Conservation (phyloP, 2,113 vertebrate genomes). For the Rhea pennata region DNA sequence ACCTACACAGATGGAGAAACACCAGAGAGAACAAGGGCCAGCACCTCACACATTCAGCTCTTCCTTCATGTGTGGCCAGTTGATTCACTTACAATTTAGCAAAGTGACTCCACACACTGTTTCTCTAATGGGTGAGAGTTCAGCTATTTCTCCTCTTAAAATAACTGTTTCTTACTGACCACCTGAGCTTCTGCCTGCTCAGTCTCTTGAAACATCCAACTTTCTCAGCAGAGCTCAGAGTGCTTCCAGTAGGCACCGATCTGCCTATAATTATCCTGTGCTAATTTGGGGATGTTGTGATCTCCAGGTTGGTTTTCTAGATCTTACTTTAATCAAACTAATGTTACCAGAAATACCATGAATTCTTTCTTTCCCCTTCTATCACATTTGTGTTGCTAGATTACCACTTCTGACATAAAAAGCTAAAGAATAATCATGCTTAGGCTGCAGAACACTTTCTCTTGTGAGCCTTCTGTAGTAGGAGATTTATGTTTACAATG, state of each 20-base stretch:
- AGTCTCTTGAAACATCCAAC: neutral
- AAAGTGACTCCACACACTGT: neutral
- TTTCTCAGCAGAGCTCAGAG: neutral
- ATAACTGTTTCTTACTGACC: neutral
- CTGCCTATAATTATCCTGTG: neutral
- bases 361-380: neutral
- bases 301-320: neutral
- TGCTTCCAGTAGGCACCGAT: neutral
- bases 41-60: neutral
- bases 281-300: neutral
- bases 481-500: neutral
- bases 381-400: neutral
- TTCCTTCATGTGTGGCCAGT: neutral
- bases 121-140: neutral
- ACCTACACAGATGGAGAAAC: neutral
- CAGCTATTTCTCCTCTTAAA: neutral
- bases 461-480: neutral
- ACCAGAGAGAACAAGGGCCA: neutral
- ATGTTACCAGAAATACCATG: neutral
- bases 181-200: neutral
- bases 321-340: neutral
- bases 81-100: neutral
- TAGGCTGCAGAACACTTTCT: neutral
- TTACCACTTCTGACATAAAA: slow-evolving; percentile 21
- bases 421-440: neutral